Percentiles rank a stretch among this genome's conserved stretches.
Evolutionary conservation across 2,797 vertebrate genomes (phyloP).

Genomic region (Merluccius polli): DNA sequence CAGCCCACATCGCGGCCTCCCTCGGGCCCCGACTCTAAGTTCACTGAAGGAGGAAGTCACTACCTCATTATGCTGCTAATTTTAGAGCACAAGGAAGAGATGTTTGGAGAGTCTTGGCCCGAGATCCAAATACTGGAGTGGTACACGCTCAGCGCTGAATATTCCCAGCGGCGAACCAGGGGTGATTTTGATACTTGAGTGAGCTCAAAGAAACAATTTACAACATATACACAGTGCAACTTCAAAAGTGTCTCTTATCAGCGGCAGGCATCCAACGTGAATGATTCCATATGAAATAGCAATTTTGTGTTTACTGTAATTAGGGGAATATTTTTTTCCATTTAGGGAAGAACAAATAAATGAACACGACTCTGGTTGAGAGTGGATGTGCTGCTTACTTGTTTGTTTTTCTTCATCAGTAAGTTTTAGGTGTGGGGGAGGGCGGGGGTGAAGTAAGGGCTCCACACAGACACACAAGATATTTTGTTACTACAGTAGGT

Average conservation of each 20-base stretch:
- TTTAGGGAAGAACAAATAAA: slow-evolving; percentile 81
- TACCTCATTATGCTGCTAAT: slow-evolving; percentile 78
- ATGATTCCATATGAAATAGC: slow-evolving; percentile 85
- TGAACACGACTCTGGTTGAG: slow-evolving; percentile 68
- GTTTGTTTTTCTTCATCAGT: slow-evolving; percentile 26
- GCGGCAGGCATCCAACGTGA: slow-evolving; percentile 77
- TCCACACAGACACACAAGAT: neutral
- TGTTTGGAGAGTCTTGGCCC: slow-evolving; percentile 74
- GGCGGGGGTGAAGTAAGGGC: slow-evolving; percentile 7
- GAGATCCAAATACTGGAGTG: slow-evolving; percentile 65
- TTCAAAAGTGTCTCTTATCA: slow-evolving; percentile 83
- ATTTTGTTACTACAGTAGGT: neutral
- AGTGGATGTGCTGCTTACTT: slow-evolving; percentile 49
- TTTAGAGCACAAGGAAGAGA: slow-evolving; percentile 79
- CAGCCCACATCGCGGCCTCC: slow-evolving; percentile 69
- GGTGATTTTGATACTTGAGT: slow-evolving; percentile 78
- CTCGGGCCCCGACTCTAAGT: slow-evolving; percentile 71
- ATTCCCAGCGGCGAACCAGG: slow-evolving; percentile 72
- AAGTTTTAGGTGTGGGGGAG: slow-evolving; percentile 25
- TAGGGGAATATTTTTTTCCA: slow-evolving; percentile 78
- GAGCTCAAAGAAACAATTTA: slow-evolving; percentile 80
- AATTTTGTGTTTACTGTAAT: slow-evolving; percentile 80
- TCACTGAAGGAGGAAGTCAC: slow-evolving; percentile 77
- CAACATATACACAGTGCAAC: slow-evolving; percentile 78
- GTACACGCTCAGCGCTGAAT: slow-evolving; percentile 61